Evolutionary conservation across 2,888 invertebrate genomes (phyloP).

Genomic region (Scaptomyza parva): DNA sequence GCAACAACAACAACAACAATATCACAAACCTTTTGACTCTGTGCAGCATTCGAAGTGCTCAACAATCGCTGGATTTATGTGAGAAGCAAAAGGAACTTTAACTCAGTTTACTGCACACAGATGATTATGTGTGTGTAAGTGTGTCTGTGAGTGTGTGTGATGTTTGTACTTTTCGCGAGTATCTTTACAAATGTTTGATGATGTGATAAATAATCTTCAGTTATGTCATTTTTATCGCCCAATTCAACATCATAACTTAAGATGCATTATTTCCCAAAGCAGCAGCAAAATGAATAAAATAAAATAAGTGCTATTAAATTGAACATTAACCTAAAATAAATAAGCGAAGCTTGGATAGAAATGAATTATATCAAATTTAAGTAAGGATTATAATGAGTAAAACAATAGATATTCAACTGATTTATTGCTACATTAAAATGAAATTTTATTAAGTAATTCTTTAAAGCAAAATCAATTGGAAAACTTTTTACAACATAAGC

Average conservation of each 20-base stretch:
- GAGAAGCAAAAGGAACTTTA: conserved; percentile 16
- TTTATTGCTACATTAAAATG: no score
- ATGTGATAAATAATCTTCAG: conserved; percentile 11
- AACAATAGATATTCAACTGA: no score
- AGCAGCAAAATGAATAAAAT: neutral
- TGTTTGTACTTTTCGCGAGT: neutral
- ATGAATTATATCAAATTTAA: no score
- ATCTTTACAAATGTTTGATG: neutral
- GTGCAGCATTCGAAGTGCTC: conserved; percentile 32
- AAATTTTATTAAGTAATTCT: no score
- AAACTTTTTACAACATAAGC: neutral
- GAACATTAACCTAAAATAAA: no score
- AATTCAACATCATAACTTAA: neutral
- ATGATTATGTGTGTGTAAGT: neutral
- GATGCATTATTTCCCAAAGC: neutral
- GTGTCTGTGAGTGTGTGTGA: neutral
- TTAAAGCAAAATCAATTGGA: neutral
- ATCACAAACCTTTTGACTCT: conserved; percentile 26
- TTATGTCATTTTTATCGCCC: conserved; percentile 10
- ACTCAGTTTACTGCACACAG: neutral
- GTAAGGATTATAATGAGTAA: no score
- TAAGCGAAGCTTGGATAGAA: no score
- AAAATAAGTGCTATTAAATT: neutral
- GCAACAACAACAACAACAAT: conserved; percentile 13
- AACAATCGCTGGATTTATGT: conserved; percentile 42